Evolutionary conservation across 2,113 vertebrate species (phyloP).

Genomic region (Myodes glareolus): DNA sequence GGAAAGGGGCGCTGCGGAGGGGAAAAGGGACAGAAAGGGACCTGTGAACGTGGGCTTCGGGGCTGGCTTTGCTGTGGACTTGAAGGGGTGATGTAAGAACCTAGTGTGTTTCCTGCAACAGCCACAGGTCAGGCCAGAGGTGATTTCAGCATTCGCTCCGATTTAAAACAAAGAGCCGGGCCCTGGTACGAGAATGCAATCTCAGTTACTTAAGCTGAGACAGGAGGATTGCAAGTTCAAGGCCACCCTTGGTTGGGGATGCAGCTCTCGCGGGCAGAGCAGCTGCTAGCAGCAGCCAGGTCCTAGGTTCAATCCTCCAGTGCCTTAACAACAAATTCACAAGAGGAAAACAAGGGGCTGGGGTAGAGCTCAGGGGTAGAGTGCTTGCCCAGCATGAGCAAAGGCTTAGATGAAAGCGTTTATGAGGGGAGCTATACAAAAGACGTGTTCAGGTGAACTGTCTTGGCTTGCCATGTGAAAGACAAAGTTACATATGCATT

Average conservation of each 20-base stretch:
- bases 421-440: background rate
- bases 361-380: background rate
- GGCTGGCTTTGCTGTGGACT: accelerated
- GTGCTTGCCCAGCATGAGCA: background rate
- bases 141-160: background rate
- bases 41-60: background rate
- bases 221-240: background rate
- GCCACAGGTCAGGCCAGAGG: background rate
- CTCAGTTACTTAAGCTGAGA: background rate
- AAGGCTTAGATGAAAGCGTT: background rate
- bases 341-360: background rate
- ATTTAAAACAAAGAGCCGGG: background rate
- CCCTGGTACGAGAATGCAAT: too few species aligned
- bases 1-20: slow-evolving; percentile 91
- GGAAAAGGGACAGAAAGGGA: background rate
- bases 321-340: background rate
- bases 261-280: background rate
- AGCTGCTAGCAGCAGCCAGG: background rate
- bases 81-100: background rate
- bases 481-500: background rate
- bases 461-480: background rate
- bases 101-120: too few species aligned
- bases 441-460: background rate
- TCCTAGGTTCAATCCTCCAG: background rate
- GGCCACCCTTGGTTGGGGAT: background rate